Conservation (phyloP, 1,140 invertebrate species). For the Sinonovacula constricta region DNA sequence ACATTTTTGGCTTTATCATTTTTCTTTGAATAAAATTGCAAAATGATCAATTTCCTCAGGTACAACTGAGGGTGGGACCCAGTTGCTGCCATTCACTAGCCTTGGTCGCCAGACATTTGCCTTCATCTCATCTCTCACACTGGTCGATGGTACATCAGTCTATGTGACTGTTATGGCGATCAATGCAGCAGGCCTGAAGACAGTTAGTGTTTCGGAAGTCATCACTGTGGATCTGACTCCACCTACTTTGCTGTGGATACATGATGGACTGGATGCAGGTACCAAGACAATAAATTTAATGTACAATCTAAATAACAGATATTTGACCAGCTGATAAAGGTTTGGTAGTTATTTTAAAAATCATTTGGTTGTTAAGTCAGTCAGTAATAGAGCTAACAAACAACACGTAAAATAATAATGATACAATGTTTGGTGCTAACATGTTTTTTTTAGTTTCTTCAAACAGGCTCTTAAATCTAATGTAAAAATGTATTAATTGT, state of each 20-base stretch:
- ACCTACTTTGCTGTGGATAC: not conserved
- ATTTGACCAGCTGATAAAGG: not conserved
- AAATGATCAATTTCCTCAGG: slow-evolving; percentile 38
- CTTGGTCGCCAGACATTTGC: slow-evolving; percentile 29
- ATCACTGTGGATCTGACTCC: slow-evolving; percentile 37
- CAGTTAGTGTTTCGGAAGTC: slow-evolving; percentile 6
- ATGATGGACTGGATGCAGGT: not conserved
- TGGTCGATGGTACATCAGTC: slow-evolving; percentile 15
- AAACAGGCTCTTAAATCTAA: no score
- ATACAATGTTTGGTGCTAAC: no score
- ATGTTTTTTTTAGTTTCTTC: no score
- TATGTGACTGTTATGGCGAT: slow-evolving; percentile 48
- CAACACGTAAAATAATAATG: no score
- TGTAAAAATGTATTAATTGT: no score
- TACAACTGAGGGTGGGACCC: slow-evolving; percentile 30
- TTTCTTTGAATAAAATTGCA: no score
- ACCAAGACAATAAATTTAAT: not conserved
- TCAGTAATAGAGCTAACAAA: no score
- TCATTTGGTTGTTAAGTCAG: no score
- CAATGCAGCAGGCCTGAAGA: slow-evolving; percentile 47
- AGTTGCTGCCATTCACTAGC: slow-evolving; percentile 30
- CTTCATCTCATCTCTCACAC: not conserved
- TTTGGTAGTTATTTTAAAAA: no score
- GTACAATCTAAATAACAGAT: not conserved
- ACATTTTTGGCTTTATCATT: no score